Base-by-base conservation (phyloP, 2,797 vertebrate species). In the Serranus cabrilla region DNA sequence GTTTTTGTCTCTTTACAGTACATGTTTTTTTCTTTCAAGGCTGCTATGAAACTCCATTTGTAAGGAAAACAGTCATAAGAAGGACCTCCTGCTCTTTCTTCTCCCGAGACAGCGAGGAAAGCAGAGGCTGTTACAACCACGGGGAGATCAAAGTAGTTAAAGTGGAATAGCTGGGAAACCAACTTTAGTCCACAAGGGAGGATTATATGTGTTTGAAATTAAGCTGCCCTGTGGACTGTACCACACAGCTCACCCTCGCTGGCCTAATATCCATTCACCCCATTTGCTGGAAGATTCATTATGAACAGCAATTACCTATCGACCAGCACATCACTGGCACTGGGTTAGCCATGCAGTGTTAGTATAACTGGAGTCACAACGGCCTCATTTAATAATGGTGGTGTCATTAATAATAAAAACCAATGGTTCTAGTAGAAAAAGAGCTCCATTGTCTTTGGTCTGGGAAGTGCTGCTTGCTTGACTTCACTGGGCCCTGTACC, bases 171-270 rank as follows among this genome's bases (percentile, higher is more conserved):
- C 68, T 54, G 42, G 54, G 75, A 82, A 83, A 74, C 64, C 65
- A 52, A 69, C 70, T 64, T 43, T 40, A 45, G 55, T 81, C 82
- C 65, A 76, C 66, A 31, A 80, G 61, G 80, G 71, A 77, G 81
- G 74, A 82, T 76, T 81, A 81, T 42, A 54, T 78, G n/a, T 69
- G 71, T 73, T 76, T 76, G 74, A 89, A 75, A 74, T 64, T 17
- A 80, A 81, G 68, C 78, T 73, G 47, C 71, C 81, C 76, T 54
- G 50, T 75, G 59, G 78, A 81, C 56, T 60, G 65, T 78, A 78
- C 74, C 70, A 61, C 66, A 58, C 31, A 58, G 70, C 66, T 78
- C 63, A 74, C 40, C 58, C 67, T 58, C 50, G 1, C 55, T 12
- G 27, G 71, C 62, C 47, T 70, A 14, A 61, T 69, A 74, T 78